Conservation (phyloP, 2,888 invertebrate species). For the Agrilus cyanescens region DNA sequence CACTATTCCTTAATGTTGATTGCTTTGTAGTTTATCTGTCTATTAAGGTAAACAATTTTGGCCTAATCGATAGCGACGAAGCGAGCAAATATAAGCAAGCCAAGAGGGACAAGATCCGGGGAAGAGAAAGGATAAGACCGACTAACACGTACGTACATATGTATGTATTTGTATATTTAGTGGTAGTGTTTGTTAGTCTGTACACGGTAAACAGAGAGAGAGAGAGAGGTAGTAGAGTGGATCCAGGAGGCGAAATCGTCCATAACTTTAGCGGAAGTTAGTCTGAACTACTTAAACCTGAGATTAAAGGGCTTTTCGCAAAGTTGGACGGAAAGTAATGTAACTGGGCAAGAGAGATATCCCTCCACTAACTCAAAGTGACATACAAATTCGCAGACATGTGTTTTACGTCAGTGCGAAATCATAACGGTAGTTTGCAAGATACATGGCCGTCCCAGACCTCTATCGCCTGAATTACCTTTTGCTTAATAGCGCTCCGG, state of each 20-base stretch:
- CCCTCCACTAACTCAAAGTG: constrained; percentile 37
- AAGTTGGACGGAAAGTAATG: constrained; percentile 31
- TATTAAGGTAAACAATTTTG: too few species aligned
- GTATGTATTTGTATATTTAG: too few species aligned
- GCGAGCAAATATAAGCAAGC: too few species aligned
- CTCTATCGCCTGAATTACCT: constrained; percentile 9
- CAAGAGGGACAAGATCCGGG: too few species aligned
- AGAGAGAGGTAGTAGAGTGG: too few species aligned
- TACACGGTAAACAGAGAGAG: too few species aligned
- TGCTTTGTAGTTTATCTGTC: too few species aligned
- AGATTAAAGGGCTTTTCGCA: constrained; percentile 36
- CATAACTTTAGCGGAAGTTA: constrained; percentile 37
- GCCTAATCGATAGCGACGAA: too few species aligned
- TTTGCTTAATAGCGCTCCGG: constrained; percentile 4
- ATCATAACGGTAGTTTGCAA: constrained; percentile 29
- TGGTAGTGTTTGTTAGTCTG: too few species aligned
- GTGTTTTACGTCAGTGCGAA: constrained; percentile 31
- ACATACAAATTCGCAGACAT: constrained; percentile 36
- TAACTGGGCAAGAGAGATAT: constrained; percentile 33
- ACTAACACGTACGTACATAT: too few species aligned
- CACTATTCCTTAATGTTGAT: too few species aligned
- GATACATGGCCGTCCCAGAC: constrained; percentile 27
- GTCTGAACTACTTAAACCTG: constrained; percentile 34
- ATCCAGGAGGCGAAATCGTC: constrained; percentile 19
- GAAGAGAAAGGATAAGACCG: too few species aligned